Base-by-base conservation (phyloP, 2,113 vertebrate genomes). In the Onychostoma macrolepis region DNA sequence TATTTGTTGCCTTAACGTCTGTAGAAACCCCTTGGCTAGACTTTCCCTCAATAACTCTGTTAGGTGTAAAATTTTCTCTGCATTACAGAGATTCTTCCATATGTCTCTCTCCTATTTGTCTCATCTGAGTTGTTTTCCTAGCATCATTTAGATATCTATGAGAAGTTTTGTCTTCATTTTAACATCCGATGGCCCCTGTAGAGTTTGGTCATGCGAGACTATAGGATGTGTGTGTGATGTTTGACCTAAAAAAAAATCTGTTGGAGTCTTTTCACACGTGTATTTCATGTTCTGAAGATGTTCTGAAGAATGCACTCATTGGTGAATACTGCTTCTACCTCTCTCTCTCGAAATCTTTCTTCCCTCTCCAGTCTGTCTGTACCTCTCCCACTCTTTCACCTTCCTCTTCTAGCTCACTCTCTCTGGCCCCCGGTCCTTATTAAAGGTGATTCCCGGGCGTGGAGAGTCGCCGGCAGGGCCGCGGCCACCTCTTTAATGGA, bases 401-500 rank as follows among this genome's bases (percentile, higher is more conserved):
- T 72, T 71, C n/a, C 53, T 61, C 58, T 24, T 83, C 36, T 33
- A 36, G 24, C 67, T 56, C 41, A 13, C 53, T 85, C 53, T 78
- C 71, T 85, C 63, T 72, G 71, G 50, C 85, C 83, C 65, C 26
- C 19, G 21, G 43, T 45, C n/a, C 81, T 53, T 76, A 83, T 84
- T 85, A 79, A 90, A 88, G 78, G 88, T 86, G 61, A 89, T 85
- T 77, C 75, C 80, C 82, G 63, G 63, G 84, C 61, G 63, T 50
- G 85, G 33, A 79, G 84, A 91, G 83, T 79, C 53, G 71, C 81
- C 65, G 80, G 85, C 82, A 17, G 3, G 33, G 61, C 72, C 63
- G 69, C 33, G 61, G 4, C 8, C 86, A 80, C 41, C 78, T 86
- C 85, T 91, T 92, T 92, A 91, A 93, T 90, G 85, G 86, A 90